A percentile compares a stretch with the other conserved stretches of the same genome.
Conservation (phyloP, 2,888 invertebrate genomes). For the Schizotus pectinicornis region DNA sequence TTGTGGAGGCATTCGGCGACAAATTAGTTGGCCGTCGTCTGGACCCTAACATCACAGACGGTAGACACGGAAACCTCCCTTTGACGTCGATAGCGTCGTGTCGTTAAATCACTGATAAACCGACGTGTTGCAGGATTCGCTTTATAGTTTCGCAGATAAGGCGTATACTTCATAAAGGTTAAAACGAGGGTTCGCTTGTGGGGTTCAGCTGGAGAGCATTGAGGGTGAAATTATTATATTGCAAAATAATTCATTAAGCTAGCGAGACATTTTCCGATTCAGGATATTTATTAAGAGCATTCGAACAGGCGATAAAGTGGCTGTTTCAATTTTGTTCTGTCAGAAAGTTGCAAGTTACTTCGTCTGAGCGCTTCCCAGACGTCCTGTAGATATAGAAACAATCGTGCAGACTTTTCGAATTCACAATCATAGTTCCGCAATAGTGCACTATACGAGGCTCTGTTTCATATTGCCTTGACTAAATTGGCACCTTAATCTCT, state of each 20-base stretch:
- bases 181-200: conserved; percentile 18
- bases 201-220: background rate
- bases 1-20: conserved; percentile 47
- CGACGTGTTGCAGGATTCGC: conserved; percentile 3
- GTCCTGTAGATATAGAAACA: conserved; percentile 32
- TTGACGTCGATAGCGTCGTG: conserved; percentile 16
- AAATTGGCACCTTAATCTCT: conserved; percentile 18
- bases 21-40: conserved; percentile 47
- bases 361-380: conserved; percentile 30
- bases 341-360: conserved; percentile 33
- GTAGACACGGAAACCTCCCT: conserved; percentile 16
- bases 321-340: conserved; percentile 38
- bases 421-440: conserved; percentile 1
- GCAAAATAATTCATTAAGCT: background rate
- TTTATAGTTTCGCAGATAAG: conserved; percentile 23
- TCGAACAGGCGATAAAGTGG: conserved; percentile 31
- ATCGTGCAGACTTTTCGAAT: conserved; percentile 25
- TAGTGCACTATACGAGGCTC: conserved; percentile 8
- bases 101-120: conserved; percentile 27
- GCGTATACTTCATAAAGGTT: conserved; percentile 24
- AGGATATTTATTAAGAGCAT: conserved; percentile 34
- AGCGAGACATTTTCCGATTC: background rate
- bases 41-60: conserved; percentile 26
- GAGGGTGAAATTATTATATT: too few relatives aligned
- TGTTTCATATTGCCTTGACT: conserved; percentile 20